phyloP scores from a whole-genome alignment of 2,113 vertebrate species.

The Manacus vitellinus region DNA sequence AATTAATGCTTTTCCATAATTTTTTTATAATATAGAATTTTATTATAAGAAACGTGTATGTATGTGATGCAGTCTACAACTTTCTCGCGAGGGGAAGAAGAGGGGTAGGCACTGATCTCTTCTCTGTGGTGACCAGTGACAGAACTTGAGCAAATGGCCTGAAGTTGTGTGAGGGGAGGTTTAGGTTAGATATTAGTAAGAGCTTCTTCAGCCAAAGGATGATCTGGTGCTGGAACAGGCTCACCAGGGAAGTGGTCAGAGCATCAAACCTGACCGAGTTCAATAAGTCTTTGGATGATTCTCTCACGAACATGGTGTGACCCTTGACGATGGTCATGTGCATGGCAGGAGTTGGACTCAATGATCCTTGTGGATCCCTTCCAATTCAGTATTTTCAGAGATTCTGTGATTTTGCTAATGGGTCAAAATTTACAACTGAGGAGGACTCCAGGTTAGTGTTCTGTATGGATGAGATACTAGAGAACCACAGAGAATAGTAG shows the following conservation, averaged over 20 bases:
- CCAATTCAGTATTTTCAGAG: neutral
- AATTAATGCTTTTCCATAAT: fast-evolving
- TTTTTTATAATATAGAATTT: neutral
- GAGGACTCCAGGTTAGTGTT: neutral
- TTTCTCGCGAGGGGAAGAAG: neutral
- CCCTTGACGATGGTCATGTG: neutral
- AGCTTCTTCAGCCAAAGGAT: neutral
- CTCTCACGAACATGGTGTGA: neutral
- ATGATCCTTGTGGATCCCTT: neutral
- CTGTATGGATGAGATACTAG: neutral
- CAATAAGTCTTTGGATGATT: neutral
- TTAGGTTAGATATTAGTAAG: neutral
- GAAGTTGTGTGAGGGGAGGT: neutral
- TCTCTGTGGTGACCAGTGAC: neutral
- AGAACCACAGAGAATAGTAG: neutral
- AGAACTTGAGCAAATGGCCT: neutral
- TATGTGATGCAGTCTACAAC: neutral
- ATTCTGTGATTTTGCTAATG: neutral
- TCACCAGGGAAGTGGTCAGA: neutral
- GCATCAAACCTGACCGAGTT: neutral
- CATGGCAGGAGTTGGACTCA: neutral
- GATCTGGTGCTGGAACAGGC: neutral
- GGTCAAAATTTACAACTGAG: neutral
- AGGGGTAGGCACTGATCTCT: neutral
- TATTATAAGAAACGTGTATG: neutral